These are phyloP conservation scores for Microctenopoma lineatum DNA, from an alignment of 2,797 vertebrate genomes.

Conservation along the genomic window DNA sequence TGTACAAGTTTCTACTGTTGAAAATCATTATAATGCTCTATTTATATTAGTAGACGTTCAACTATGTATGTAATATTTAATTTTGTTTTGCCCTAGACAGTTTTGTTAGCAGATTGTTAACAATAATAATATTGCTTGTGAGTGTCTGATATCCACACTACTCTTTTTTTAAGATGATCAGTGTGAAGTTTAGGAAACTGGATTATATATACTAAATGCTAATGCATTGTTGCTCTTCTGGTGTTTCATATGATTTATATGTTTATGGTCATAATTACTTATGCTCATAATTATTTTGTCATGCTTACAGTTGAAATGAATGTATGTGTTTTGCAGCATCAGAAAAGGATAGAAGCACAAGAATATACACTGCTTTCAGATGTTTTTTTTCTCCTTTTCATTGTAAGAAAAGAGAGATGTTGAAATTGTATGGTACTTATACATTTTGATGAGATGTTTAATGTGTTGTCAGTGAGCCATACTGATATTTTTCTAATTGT, in stretches of 20 bases:
- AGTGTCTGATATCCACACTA: slow-evolving; percentile 1
- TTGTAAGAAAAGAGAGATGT: background rate
- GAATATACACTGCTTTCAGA: background rate
- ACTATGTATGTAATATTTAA: slow-evolving; percentile 14
- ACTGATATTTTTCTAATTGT: slow-evolving; percentile 21
- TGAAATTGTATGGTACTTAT: slow-evolving; percentile 1
- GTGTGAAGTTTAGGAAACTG: slow-evolving; percentile 4
- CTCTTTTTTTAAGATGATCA: background rate
- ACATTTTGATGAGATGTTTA: slow-evolving; percentile 16
- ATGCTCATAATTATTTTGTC: slow-evolving; percentile 29
- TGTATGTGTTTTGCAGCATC: slow-evolving; percentile 17
- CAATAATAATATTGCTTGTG: background rate
- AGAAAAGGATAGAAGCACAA: slow-evolving; percentile 46
- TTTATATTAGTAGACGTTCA: slow-evolving; percentile 3
- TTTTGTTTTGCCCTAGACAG: background rate
- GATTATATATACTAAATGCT: background rate
- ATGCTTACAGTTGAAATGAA: slow-evolving; percentile 18
- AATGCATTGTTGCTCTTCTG: slow-evolving; percentile 5
- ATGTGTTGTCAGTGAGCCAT: slow-evolving; percentile 10
- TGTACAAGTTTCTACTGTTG: slow-evolving; percentile 5
- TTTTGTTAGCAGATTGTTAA: background rate
- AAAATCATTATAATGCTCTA: background rate
- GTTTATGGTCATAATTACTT: slow-evolving; percentile 12
- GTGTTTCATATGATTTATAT: slow-evolving; percentile 2
- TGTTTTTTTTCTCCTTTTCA: background rate